Conservation (phyloP, 1,140 invertebrate genomes). For the Cyclargus thomasi region DNA sequence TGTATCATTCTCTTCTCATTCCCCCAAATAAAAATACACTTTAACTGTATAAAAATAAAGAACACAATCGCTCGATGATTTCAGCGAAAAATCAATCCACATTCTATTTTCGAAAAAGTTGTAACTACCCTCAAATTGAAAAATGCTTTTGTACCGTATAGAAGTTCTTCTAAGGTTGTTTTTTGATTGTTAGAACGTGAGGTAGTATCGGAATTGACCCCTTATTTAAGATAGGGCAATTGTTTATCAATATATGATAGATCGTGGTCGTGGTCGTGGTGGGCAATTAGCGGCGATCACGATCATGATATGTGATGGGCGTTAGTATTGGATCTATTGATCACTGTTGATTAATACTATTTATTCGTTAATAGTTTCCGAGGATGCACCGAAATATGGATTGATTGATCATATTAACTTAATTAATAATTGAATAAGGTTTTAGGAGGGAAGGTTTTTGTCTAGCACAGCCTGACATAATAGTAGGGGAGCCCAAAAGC, state of each 20-base stretch:
- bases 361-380: neutral
- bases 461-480: no score
- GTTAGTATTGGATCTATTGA: constrained; percentile 25
- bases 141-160: constrained; percentile 24
- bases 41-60: constrained; percentile 13
- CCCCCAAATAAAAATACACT: constrained; percentile 3
- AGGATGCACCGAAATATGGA: no score
- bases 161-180: constrained; percentile 20
- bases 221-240: constrained; percentile 70
- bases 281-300: constrained; percentile 64
- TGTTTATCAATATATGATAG: constrained; percentile 63
- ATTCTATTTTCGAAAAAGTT: constrained; percentile 21
- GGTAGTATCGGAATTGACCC: constrained; percentile 46
- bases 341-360: neutral
- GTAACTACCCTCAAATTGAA: constrained; percentile 10
- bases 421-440: no score
- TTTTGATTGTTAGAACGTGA: constrained; percentile 25
- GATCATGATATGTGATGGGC: constrained; percentile 68
- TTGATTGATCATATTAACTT: no score
- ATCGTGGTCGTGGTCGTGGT: constrained; percentile 49
- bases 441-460: no score
- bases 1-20: constrained; percentile 27
- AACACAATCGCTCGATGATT: constrained; percentile 16
- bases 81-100: constrained; percentile 22
- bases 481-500: no score